Evolutionary conservation across 2,888 invertebrate species (phyloP).

Genomic region (Stomorhina lunata): DNA sequence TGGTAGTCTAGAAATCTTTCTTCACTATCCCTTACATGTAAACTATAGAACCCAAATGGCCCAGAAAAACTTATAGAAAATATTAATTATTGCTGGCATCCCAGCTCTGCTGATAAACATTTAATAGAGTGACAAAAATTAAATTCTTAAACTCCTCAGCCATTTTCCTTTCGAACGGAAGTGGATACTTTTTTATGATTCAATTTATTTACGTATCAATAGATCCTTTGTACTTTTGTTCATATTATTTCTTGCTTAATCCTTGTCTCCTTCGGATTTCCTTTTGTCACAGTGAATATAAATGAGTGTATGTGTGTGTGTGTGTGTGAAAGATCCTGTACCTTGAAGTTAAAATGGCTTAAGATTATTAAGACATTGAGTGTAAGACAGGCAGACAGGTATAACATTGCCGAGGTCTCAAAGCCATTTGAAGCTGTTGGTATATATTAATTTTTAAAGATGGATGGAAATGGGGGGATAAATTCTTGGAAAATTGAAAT

Average conservation of each 20-base stretch:
- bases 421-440: not conserved
- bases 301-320: not conserved
- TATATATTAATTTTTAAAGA: not conserved
- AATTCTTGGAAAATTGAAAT: no score
- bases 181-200: conserved; percentile 17
- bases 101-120: not conserved
- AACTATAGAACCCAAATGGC: no score
- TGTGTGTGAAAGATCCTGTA: not conserved
- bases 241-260: not conserved
- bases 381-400: not conserved
- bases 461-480: no score
- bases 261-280: not conserved
- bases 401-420: not conserved
- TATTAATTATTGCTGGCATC: no score
- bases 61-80: no score
- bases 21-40: no score
- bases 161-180: not conserved
- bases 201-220: conserved; percentile 55
- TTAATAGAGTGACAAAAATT: conserved; percentile 14
- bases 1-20: no score
- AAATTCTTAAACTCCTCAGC: not conserved
- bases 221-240: conserved; percentile 2
- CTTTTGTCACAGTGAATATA: not conserved
- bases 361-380: not conserved
- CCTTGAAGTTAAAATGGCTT: not conserved